Evolutionary conservation across 2,113 vertebrate species (phyloP).

Genomic region (Climacteris rufus): DNA sequence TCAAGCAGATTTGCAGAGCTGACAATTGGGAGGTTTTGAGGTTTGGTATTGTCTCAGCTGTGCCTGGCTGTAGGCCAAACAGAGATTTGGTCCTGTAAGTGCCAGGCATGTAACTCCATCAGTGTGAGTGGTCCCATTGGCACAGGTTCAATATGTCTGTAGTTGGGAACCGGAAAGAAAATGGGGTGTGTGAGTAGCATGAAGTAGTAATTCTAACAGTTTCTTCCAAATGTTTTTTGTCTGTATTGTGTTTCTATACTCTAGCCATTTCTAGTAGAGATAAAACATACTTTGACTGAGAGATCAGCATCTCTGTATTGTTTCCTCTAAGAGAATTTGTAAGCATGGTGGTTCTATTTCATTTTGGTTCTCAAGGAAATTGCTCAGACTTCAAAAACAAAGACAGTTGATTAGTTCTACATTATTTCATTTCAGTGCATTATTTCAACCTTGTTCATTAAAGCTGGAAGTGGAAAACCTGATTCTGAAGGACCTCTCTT

Average conservation of each 20-base stretch:
- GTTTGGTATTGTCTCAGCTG: background rate
- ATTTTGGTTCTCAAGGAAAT: background rate
- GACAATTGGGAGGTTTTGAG: background rate
- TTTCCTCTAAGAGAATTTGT: background rate
- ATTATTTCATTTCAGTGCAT: conserved; percentile 59
- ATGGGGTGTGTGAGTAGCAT: background rate
- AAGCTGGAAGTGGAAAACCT: conserved; percentile 55
- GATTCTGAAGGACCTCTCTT: conserved; percentile 51
- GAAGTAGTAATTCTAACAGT: background rate
- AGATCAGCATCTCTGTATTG: background rate
- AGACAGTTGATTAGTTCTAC: conserved; percentile 40
- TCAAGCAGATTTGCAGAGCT: background rate
- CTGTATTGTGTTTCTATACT: background rate
- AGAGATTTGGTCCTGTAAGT: background rate
- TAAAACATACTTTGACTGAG: background rate
- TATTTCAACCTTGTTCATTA: conserved; percentile 68
- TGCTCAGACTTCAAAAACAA: conserved; percentile 25
- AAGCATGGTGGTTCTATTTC: background rate
- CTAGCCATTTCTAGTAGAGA: background rate
- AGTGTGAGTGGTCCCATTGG: background rate
- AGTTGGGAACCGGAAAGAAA: background rate
- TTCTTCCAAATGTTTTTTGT: background rate
- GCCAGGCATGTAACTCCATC: accelerated
- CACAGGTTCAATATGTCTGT: accelerated
- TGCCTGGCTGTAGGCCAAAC: background rate